Evolutionary conservation across 2,797 vertebrate species (phyloP).

Genomic region (Psittacula derbiana): DNA sequence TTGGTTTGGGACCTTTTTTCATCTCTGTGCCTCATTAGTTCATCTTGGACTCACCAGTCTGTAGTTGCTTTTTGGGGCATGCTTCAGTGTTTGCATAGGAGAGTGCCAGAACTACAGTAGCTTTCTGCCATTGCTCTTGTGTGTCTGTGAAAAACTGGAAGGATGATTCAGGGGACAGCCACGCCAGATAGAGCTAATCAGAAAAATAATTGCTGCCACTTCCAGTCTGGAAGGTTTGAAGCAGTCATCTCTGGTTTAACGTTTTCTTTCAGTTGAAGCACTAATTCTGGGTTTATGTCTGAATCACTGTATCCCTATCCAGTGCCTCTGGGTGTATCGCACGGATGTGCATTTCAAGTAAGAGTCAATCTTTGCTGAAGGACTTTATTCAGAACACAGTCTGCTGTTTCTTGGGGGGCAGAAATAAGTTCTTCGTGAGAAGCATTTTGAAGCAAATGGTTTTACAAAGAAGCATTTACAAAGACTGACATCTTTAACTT

Average conservation of each 20-base stretch:
- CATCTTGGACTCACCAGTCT: neutral
- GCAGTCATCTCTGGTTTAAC: neutral
- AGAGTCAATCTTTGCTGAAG: neutral
- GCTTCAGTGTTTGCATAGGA: neutral
- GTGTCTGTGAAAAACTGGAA: neutral
- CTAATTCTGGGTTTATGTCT: neutral
- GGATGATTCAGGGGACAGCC: neutral
- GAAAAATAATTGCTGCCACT: neutral
- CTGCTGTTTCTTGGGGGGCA: neutral
- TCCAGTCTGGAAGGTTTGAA: neutral
- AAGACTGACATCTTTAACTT: neutral
- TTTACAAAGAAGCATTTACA: neutral
- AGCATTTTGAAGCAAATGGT: neutral
- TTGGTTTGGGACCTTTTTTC: neutral
- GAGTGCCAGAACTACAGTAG: neutral
- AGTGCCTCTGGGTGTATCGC: accelerated
- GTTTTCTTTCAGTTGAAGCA: neutral
- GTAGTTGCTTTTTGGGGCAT: neutral
- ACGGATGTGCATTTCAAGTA: neutral
- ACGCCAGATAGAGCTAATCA: neutral
- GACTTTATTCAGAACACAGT: neutral
- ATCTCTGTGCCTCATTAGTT: neutral
- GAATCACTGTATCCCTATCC: neutral
- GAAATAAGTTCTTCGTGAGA: neutral
- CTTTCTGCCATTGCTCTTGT: neutral